Base-by-base conservation (phyloP, 2,888 invertebrate species). In the Fragum fragum region DNA sequence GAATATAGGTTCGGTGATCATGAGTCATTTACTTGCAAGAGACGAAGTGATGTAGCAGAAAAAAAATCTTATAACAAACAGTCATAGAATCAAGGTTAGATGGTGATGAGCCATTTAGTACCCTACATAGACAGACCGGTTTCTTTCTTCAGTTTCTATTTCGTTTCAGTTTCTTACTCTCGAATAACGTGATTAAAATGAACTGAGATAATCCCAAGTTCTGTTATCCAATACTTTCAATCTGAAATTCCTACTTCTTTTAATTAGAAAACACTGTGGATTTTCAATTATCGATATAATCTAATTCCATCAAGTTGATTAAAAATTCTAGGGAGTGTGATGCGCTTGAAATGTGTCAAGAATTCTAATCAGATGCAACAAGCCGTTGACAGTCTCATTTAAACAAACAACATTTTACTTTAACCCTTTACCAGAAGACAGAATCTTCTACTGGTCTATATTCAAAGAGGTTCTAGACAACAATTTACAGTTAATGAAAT, bases 211-310 rank as follows among this genome's bases (percentile, higher is more conserved):
- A 47, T 47, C 47, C 47, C 47, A 47, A 9, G 47, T 5, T 47
- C 47, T n/a, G 47, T 47, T 47, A 47, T 47, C 47, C n/a, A 47
- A 47, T 47, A 47, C 47, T 47, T 47, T 47, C n/a, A 47, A 47
- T 47, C 47, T 47, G 47, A n/a, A 47, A 47, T 47, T 47, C 14
- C 47, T 47, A 47, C 47, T 57, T 57, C 26, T 57, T 26, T 57
- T 32, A 61, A 61, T 61, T 61, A 61, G 61, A 61, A 61, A 18
- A 61, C 61, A 23, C 61, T 61, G 28, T 32, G 61, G 28, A 61
- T 61, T 61, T 61, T 32, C 61, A 32, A 61, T 61, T 61, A 61
- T 28, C 61, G 32, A 32, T 32, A 61, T 32, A 61, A 32, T 61
- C 26, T 32, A 32, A 61, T 61, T 61, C 61, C 32, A 61, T 61